phyloP scores from a whole-genome alignment of 2,888 invertebrate genomes.

The Caenorhabditis panamensis region DNA sequence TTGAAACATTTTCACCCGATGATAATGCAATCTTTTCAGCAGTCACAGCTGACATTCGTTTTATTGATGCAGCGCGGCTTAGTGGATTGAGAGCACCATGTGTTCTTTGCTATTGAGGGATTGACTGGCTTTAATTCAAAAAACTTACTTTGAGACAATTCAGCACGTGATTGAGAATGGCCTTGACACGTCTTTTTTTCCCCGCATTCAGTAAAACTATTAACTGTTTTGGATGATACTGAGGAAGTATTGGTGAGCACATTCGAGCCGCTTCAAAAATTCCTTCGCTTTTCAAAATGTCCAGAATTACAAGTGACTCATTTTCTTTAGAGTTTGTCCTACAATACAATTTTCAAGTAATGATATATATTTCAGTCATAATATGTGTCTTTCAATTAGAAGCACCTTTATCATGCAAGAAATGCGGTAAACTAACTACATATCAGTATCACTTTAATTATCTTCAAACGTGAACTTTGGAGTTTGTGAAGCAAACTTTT shows the following conservation, averaged over 20 bases:
- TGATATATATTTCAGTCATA: neutral
- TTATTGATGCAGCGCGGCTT: constrained; percentile 71
- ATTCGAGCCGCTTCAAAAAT: constrained; percentile 97
- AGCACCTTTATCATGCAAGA: too few species aligned
- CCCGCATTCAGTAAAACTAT: constrained; percentile 99
- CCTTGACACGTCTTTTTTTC: constrained; percentile 97
- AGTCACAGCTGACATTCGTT: constrained; percentile 68
- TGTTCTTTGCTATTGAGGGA: constrained; percentile 47
- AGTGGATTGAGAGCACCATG: constrained; percentile 59
- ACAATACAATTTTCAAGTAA: neutral
- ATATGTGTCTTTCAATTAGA: too few species aligned
- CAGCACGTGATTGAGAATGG: constrained; percentile 96
- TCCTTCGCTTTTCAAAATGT: constrained; percentile 77
- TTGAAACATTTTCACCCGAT: constrained; percentile 17
- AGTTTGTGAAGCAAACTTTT: too few species aligned
- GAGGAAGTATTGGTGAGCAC: constrained; percentile 96
- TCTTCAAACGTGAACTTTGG: too few species aligned
- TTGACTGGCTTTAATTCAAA: neutral
- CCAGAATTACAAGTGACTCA: constrained; percentile 54
- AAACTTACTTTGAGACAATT: constrained; percentile 84
- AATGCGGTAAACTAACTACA: too few species aligned
- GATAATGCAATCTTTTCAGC: too few species aligned
- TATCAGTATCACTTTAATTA: too few species aligned
- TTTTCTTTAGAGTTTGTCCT: constrained; percentile 50
- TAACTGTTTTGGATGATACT: constrained; percentile 98